Conservation (phyloP, 2,888 invertebrate genomes). For the Zygogramma bicolorata region DNA sequence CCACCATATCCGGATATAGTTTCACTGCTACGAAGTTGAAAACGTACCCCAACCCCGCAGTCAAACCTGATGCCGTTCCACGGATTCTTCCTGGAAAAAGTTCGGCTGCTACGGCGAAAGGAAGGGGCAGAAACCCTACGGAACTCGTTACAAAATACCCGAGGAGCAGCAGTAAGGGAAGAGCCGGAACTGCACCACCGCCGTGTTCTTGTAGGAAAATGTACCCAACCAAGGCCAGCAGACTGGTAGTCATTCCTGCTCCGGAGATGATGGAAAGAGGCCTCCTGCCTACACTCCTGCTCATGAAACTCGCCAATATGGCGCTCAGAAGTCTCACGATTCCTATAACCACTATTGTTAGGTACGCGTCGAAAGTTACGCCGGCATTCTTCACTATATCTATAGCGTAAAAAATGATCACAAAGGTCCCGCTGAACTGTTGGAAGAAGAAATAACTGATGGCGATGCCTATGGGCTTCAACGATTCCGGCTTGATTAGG, state of each 20-base stretch:
- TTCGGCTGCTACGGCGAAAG: constrained; percentile 72
- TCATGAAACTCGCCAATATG: constrained; percentile 65
- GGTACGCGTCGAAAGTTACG: constrained; percentile 66
- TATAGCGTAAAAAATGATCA: constrained; percentile 71
- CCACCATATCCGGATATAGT: constrained; percentile 67
- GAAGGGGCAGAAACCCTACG: constrained; percentile 70
- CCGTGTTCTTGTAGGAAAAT: constrained; percentile 59
- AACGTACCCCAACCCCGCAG: constrained; percentile 67
- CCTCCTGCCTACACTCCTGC: constrained; percentile 71
- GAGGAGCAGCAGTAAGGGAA: constrained; percentile 67
- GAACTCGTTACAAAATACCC: constrained; percentile 69
- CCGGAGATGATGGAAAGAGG: constrained; percentile 73
- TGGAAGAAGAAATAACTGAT: constrained; percentile 70
- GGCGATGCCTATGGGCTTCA: constrained; percentile 68
- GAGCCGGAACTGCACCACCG: constrained; percentile 55
- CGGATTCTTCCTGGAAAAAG: constrained; percentile 70
- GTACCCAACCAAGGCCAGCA: constrained; percentile 68
- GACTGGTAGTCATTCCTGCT: constrained; percentile 69
- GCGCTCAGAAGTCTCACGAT: constrained; percentile 67
- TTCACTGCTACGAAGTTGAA: constrained; percentile 71
- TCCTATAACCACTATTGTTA: constrained; percentile 69
- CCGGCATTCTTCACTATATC: constrained; percentile 68
- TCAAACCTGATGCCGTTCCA: constrained; percentile 68
- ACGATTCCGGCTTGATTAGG: constrained; percentile 63
- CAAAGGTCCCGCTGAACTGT: constrained; percentile 71